phyloP scores from a whole-genome alignment of 1,140 invertebrate species.

The Hylaeus volcanicus region DNA sequence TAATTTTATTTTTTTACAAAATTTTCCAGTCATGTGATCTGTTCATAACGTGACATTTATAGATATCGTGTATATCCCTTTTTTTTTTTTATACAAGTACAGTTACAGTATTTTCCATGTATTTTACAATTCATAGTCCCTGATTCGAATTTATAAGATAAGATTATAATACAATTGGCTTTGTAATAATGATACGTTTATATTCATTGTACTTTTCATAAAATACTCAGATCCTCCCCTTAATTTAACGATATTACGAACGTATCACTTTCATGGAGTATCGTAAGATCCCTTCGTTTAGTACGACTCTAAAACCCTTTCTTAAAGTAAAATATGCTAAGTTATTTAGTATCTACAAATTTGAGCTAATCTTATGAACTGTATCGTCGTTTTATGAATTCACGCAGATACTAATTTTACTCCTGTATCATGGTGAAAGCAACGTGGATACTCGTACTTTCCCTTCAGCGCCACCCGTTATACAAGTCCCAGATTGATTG shows the following conservation, averaged over 20 bases:
- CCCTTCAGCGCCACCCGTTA: constrained; percentile 84
- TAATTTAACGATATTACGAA: constrained; percentile 6
- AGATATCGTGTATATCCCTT: background rate
- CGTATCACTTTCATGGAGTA: constrained; percentile 4
- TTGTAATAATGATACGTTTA: constrained; percentile 50
- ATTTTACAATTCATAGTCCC: constrained; percentile 51
- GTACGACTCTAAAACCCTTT: constrained; percentile 8
- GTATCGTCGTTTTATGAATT: constrained; percentile 70
- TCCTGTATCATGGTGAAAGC: constrained; percentile 80
- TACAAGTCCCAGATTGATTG: constrained; percentile 84
- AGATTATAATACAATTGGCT: constrained; percentile 44
- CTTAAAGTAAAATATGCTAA: constrained; percentile 13
- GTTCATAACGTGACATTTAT: constrained; percentile 1
- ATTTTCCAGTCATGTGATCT: constrained; percentile 16
- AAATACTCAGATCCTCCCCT: constrained; percentile 51
- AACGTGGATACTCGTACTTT: constrained; percentile 84
- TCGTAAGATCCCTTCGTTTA: background rate
- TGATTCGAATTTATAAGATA: constrained; percentile 56
- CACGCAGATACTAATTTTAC: constrained; percentile 77
- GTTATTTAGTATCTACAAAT: constrained; percentile 57
- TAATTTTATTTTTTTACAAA: constrained; percentile 49
- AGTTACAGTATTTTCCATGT: constrained; percentile 52
- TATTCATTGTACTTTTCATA: constrained; percentile 56
- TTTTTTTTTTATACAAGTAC: constrained; percentile 35
- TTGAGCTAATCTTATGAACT: constrained; percentile 47